phyloP scores from a whole-genome alignment of 2,888 invertebrate species.

The Meandrusa payeni region DNA sequence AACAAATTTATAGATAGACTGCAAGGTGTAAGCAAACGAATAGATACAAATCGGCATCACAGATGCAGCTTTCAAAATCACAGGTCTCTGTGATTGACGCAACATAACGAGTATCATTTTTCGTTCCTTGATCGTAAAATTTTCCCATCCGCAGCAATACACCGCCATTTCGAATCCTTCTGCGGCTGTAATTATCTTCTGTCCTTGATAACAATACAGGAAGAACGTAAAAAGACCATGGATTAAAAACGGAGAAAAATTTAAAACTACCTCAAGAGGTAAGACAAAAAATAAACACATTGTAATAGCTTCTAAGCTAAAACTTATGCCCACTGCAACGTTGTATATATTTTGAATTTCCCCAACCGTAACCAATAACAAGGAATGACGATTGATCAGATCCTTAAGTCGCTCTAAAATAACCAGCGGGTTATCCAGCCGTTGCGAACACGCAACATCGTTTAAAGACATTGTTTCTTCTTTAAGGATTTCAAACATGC shows the following conservation, averaged over 20 bases:
- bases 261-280: slow-evolving; percentile 37
- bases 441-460: neutral
- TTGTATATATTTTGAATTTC: slow-evolving; percentile 38
- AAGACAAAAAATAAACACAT: slow-evolving; percentile 41
- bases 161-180: slow-evolving; percentile 41
- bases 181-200: slow-evolving; percentile 42
- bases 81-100: slow-evolving; percentile 41
- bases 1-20: slow-evolving; percentile 44
- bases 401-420: slow-evolving; percentile 32
- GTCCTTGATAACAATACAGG: slow-evolving; percentile 44
- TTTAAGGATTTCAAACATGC: slow-evolving; percentile 36
- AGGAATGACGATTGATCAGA: slow-evolving; percentile 34
- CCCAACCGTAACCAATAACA: slow-evolving; percentile 34
- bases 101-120: slow-evolving; percentile 40
- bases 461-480: slow-evolving; percentile 35
- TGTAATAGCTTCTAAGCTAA: slow-evolving; percentile 36
- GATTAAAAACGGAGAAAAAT: slow-evolving; percentile 36
- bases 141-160: slow-evolving; percentile 46
- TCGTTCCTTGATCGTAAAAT: slow-evolving; percentile 34
- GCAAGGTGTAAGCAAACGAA: slow-evolving; percentile 42
- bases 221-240: slow-evolving; percentile 40
- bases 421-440: neutral
- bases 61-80: slow-evolving; percentile 36
- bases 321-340: slow-evolving; percentile 34
- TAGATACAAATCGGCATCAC: slow-evolving; percentile 42